Percentiles rank a stretch among this genome's conserved stretches.
These are phyloP conservation scores for Pandemis corylana DNA, from an alignment of 2,888 invertebrate genomes.

Conservation along the genomic window DNA sequence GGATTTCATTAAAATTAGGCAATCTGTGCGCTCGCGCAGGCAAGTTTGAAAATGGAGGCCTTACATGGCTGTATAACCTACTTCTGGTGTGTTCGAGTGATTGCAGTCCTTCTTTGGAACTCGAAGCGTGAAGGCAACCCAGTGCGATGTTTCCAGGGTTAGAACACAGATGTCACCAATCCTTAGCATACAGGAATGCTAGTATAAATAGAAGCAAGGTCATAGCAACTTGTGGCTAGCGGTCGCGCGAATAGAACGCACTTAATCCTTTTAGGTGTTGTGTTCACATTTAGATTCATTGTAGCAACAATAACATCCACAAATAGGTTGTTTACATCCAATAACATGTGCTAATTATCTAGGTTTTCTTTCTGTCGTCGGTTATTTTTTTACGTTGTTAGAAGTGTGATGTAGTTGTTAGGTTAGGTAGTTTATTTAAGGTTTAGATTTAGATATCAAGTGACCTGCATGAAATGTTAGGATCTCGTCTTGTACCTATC, in stretches of 20 bases:
- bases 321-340: slow-evolving; percentile 1
- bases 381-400: no score
- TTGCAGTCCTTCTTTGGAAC: slow-evolving; percentile 40
- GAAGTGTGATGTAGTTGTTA: no score
- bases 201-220: slow-evolving; percentile 75
- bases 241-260: slow-evolving; percentile 43
- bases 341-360: background rate
- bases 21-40: slow-evolving; percentile 13
- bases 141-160: slow-evolving; percentile 44
- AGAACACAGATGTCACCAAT: slow-evolving; percentile 62
- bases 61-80: slow-evolving; percentile 38
- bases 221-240: slow-evolving; percentile 53
- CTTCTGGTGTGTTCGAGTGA: slow-evolving; percentile 29
- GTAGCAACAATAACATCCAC: slow-evolving; percentile 7
- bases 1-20: slow-evolving; percentile 36
- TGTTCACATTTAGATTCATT: slow-evolving; percentile 30
- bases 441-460: no score
- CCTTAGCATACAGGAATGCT: slow-evolving; percentile 56
- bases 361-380: no score
- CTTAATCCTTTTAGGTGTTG: slow-evolving; percentile 47
- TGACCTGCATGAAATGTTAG: background rate
- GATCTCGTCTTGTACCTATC: no score
- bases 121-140: slow-evolving; percentile 39
- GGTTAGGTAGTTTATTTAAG: no score
- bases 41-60: slow-evolving; percentile 35